A percentile compares a stretch with the other conserved stretches of the same genome.
Evolutionary conservation across 37 sponge, comb jelly and placozoan genomes (phyloP).

Genomic region (Mnemiopsis leidyi): DNA sequence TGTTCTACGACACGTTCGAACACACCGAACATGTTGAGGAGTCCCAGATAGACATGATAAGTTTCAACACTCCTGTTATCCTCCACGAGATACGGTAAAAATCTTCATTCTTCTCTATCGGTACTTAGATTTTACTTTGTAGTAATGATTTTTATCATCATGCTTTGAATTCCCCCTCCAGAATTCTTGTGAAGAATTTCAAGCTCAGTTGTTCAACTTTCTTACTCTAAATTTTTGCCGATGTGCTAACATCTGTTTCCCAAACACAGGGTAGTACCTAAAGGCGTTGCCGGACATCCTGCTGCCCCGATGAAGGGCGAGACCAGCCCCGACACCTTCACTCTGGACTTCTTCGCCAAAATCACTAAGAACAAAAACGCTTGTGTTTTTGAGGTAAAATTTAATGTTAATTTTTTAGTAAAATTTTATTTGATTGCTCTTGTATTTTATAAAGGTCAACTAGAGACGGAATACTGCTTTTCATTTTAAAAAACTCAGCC

Average conservation of each 20-base stretch:
- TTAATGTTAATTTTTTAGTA: not conserved
- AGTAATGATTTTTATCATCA: too few species aligned
- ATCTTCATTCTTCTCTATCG: too few species aligned
- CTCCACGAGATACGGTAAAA: conserved; percentile 60
- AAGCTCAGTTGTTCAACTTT: too few species aligned
- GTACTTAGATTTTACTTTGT: too few species aligned
- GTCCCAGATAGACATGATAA: conserved; percentile 64
- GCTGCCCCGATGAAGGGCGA: conserved; percentile 64
- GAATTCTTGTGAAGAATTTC: too few species aligned
- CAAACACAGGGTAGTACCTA: conserved; percentile 60
- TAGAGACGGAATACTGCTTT: too few species aligned
- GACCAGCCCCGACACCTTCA: conserved; percentile 49
- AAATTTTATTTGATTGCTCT: too few species aligned
- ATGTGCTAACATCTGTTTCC: too few species aligned
- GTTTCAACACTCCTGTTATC: conserved; percentile 53
- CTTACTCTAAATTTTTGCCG: too few species aligned
- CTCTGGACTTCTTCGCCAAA: conserved; percentile 64
- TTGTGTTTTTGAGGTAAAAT: conserved; percentile 53
- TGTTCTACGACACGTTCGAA: conserved; percentile 54
- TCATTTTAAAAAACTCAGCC: too few species aligned
- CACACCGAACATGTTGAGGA: conserved; percentile 62
- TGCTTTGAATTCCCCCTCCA: too few species aligned
- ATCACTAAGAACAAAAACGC: conserved; percentile 50
- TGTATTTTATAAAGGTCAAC: too few species aligned
- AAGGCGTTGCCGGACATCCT: conserved; percentile 40